Base-by-base conservation (phyloP, 2,797 vertebrate genomes). In the Bryconaethiops microstoma region DNA sequence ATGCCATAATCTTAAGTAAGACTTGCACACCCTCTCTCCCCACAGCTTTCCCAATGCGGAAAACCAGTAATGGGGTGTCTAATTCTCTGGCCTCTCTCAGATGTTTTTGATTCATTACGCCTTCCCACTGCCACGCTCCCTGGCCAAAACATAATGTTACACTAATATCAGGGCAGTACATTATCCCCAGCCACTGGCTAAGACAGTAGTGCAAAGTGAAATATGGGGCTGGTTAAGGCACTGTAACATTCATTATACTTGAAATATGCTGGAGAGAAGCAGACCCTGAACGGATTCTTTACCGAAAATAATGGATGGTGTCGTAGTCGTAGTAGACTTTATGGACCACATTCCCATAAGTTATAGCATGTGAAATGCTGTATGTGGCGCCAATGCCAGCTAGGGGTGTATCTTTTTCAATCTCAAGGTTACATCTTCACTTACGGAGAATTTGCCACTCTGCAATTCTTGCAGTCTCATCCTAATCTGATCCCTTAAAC, bases 61-160 rank as follows among this genome's bases (percentile, higher is more conserved):
- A 71, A 50, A 40, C 25, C 76, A 63, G 73, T 81, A 84, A 81
- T 76, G 71, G 77, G 71, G 62, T 72, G 70, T 81, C 78, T 70
- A 84, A 81, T 75, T 74, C 68, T 69, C 71, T 63, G 71, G 76
- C 50, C 54, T 50, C 21, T 25, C 52, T 75, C 57, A 81, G 39
- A 68, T 78, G 83, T 73, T 78, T 77, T 81, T 78, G 79, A 84
- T 84, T 77, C 69, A 84, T 76, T 81, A 62, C 57, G 70, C 79
- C 80, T 70, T 81, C 55, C 75, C 48, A 77, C 52, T 55, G 55
- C 73, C 71, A 65, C 50, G n/a, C 79, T 78, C 72, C 45, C 21
- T 75, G 76, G 79, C 63, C 71, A 74, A 67, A 71, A 76, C 79
- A 84, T 65, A 81, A 50, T 57, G 62, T 74, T 78, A 70, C 64